phyloP scores from a whole-genome alignment of 2,888 invertebrate species.

The Tenthredo notha region DNA sequence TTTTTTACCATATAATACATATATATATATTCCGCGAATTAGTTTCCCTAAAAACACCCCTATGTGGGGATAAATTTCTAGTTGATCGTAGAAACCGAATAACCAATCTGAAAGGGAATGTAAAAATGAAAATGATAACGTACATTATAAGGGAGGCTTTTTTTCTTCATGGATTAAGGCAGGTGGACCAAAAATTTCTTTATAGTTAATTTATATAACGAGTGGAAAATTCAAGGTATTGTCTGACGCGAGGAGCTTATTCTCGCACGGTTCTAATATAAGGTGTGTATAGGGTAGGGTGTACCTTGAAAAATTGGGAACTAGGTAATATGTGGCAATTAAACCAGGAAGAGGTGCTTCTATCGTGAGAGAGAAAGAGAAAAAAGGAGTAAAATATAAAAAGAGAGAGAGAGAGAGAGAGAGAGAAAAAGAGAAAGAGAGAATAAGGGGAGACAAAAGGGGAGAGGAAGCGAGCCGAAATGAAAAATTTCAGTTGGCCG shows the following conservation, averaged over 20 bases:
- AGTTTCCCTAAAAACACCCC: no score
- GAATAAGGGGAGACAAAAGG: conserved; percentile 36
- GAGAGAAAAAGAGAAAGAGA: not conserved
- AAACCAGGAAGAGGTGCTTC: conserved; percentile 12
- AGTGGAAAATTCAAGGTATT: conserved; percentile 33
- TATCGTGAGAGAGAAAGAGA: not conserved
- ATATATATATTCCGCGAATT: not conserved
- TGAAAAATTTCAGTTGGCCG: conserved; percentile 71
- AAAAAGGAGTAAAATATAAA: not conserved
- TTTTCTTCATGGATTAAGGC: not conserved
- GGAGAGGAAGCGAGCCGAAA: conserved; percentile 63
- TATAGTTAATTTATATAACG: not conserved
- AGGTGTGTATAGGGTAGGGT: not conserved
- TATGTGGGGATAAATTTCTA: not conserved
- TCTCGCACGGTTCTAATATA: not conserved
- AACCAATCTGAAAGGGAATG: not conserved
- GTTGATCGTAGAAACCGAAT: not conserved
- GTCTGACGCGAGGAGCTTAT: not conserved
- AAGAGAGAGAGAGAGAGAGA: not conserved
- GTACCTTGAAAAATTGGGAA: conserved; percentile 48
- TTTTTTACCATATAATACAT: not conserved
- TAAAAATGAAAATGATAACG: not conserved
- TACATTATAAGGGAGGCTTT: not conserved
- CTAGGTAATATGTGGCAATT: conserved; percentile 47
- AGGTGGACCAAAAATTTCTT: conserved; percentile 11